Evolutionary conservation across 2,113 vertebrate genomes (phyloP).

Genomic region (Pleuronectes platessa): DNA sequence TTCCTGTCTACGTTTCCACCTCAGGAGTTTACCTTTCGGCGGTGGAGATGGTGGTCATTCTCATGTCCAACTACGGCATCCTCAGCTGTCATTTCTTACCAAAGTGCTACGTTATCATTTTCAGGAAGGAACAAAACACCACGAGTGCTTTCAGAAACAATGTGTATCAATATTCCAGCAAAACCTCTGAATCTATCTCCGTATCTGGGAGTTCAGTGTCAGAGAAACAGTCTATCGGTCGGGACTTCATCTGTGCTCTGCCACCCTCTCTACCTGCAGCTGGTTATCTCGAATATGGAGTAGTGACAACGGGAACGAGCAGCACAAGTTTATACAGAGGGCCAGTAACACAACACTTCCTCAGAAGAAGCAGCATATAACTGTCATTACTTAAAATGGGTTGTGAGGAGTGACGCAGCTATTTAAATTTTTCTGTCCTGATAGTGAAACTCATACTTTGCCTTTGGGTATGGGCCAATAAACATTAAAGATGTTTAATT

Average conservation of each 20-base stretch:
- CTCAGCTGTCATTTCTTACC: constrained; percentile 90
- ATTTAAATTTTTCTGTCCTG: neutral
- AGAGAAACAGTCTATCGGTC: neutral
- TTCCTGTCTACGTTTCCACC: constrained; percentile 87
- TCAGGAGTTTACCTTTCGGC: constrained; percentile 88
- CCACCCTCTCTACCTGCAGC: neutral
- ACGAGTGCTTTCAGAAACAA: constrained; percentile 87
- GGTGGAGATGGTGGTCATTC: constrained; percentile 90
- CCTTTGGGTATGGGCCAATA: neutral
- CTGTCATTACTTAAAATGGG: neutral
- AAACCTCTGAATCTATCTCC: constrained; percentile 29
- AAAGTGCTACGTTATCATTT: constrained; percentile 90
- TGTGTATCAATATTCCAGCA: constrained; percentile 86
- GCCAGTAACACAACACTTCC: neutral
- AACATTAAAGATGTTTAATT: too few species aligned
- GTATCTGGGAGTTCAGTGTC: neutral
- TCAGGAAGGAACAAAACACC: constrained; percentile 88
- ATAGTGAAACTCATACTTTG: neutral
- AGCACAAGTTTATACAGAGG: neutral
- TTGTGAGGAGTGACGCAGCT: neutral
- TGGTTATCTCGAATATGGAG: neutral
- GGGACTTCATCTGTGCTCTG: neutral
- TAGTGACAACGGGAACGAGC: neutral
- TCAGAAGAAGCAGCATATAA: constrained; percentile 55
- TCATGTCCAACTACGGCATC: constrained; percentile 91